phyloP scores from a whole-genome alignment of 2,888 invertebrate species.

The Xanthia togata region DNA sequence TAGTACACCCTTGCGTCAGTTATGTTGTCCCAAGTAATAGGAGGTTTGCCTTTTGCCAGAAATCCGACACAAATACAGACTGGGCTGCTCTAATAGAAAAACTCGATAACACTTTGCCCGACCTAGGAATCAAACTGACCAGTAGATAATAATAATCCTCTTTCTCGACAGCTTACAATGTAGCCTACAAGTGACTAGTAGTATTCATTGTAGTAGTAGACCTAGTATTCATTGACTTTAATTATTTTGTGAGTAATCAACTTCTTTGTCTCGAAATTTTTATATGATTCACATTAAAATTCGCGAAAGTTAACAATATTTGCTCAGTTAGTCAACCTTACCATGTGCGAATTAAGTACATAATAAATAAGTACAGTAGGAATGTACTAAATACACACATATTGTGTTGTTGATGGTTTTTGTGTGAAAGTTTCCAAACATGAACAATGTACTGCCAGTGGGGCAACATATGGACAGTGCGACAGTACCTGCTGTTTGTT shows the following conservation, averaged over 20 bases:
- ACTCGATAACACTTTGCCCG: background rate
- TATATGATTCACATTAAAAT: constrained; percentile 26
- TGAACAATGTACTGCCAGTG: background rate
- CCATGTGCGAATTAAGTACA: constrained; percentile 10
- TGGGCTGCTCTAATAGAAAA: background rate
- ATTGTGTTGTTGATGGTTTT: background rate
- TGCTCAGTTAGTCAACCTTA: constrained; percentile 16
- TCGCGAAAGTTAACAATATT: background rate
- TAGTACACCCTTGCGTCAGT: background rate
- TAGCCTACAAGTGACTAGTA: too few species aligned
- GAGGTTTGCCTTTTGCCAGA: background rate
- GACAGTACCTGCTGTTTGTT: background rate
- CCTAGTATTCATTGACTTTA: background rate
- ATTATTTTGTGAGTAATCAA: constrained; percentile 20
- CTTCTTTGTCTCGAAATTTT: background rate
- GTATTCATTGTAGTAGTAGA: too few species aligned
- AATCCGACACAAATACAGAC: background rate
- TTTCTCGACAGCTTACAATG: background rate
- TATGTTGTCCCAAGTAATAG: background rate
- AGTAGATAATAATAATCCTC: background rate
- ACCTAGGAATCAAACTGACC: background rate
- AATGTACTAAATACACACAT: constrained; percentile 19
- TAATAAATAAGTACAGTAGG: constrained; percentile 5
- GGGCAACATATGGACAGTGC: background rate
- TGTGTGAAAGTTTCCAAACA: constrained; percentile 6